Evolutionary conservation across 2,797 vertebrate genomes (phyloP), one percentile per base, ranked within the genome.

Genomic region (Tragelaphus oryx): DNA sequence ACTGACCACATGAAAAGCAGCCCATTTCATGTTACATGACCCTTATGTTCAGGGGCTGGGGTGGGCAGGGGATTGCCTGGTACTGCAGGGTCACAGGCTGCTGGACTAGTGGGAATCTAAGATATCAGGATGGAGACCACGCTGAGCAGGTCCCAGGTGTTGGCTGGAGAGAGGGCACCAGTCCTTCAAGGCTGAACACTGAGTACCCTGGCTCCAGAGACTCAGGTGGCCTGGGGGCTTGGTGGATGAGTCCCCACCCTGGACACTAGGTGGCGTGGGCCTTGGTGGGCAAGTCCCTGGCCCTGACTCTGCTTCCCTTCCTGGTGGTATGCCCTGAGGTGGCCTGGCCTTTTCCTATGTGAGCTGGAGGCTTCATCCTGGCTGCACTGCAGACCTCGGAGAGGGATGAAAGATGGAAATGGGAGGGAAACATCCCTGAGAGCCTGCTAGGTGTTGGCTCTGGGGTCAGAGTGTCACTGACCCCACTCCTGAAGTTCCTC

Each of bases 391-490:
- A 30, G 60, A 59, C 59, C 76, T 18, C 18, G 33, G 74, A 33
- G 41, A 16, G 11, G 18, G 52, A 52, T 13, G 1, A 0, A 88
- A 5, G 8, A 30, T 18, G 2, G 12, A n/a, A 14, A 30, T 24
- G 52, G 7, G 22, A 57, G 22, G 8, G 18, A 54, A 62, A 24
- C 48, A 54, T 62, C 71, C 33, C 41, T 41, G 89, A 95, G 41
- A 2, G 3, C 37, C 24, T 44, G 2, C 44, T n/a, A 22, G 8
- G 24, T 30, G 20, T 37, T 2, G 3, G 46, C 14, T 4, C 22
- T 33, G 18, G 8, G 3, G 30, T 30, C 52, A 60, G 55, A 37
- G 10, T 9, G 30, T 24, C 46, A 41, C 20, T 3, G 37, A 48
- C 22, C 24, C 33, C 44, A 14, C 12, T 62, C 30, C 28, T 48